Percentiles rank a stretch among this genome's conserved stretches.
Conservation (phyloP, 2,797 vertebrate species). For the Pantherophis alleghaniensis region DNA sequence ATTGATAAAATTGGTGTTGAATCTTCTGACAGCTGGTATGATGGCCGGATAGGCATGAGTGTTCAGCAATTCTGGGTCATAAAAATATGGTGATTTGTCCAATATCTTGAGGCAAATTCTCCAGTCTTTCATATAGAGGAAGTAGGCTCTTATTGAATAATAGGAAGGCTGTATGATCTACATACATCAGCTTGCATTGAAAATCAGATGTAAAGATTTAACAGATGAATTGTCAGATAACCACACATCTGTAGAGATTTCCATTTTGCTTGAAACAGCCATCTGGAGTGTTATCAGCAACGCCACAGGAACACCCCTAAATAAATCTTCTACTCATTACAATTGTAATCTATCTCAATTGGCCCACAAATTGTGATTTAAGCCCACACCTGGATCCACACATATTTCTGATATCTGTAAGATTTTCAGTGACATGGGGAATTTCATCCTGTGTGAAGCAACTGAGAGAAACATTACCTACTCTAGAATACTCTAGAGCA, state of each 20-base stretch:
- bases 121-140: neutral
- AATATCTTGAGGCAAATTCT: neutral
- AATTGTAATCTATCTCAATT: neutral
- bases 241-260: neutral
- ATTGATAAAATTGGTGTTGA: neutral
- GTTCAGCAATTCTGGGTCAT: constrained; percentile 19
- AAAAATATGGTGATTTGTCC: neutral
- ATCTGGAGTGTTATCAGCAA: neutral
- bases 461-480: neutral
- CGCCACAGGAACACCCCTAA: neutral
- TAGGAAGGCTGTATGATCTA: neutral
- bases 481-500: too few species aligned
- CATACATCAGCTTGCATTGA: neutral
- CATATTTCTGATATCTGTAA: neutral
- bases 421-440: neutral
- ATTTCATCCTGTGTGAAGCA: neutral
- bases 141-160: neutral
- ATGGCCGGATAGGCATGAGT: neutral
- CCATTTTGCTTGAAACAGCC: neutral
- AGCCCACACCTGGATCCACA: too few species aligned
- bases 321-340: neutral
- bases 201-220: neutral
- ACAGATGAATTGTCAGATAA: neutral
- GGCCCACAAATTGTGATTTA: neutral
- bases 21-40: constrained; percentile 8